Conservation (phyloP, 92 coral and sea anemone species). For the Palythoa grandis region DNA sequence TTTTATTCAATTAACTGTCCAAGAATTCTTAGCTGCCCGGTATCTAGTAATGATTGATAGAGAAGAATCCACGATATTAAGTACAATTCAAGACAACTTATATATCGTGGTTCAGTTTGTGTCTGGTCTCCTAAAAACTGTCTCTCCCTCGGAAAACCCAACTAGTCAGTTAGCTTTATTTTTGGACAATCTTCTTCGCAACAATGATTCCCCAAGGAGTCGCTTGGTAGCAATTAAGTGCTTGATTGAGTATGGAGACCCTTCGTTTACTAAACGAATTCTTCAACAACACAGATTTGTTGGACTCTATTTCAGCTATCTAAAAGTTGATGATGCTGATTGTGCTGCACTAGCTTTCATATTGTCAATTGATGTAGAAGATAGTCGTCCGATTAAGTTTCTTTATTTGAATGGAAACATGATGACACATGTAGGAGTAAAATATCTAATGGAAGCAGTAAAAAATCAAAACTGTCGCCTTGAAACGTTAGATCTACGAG, state of each 20-base stretch:
- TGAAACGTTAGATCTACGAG: no score
- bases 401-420: no score
- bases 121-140: conserved; percentile 1
- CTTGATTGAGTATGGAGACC: neutral
- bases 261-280: neutral
- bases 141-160: neutral
- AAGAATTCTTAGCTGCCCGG: conserved; percentile 20
- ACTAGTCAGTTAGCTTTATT: neutral
- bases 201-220: neutral
- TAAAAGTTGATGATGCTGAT: no score
- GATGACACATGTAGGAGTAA: no score
- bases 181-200: neutral
- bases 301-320: neutral
- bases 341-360: no score
- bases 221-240: neutral
- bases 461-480: no score
- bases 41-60: neutral
- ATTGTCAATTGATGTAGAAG: no score
- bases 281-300: neutral
- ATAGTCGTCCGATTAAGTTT: no score
- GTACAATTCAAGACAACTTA: neutral
- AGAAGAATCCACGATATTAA: neutral
- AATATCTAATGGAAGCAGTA: no score
- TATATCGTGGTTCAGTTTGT: conserved; percentile 3
- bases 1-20: conserved; percentile 14